Base-by-base conservation (phyloP, 2,888 invertebrate species). In the Ellobium chinense region DNA sequence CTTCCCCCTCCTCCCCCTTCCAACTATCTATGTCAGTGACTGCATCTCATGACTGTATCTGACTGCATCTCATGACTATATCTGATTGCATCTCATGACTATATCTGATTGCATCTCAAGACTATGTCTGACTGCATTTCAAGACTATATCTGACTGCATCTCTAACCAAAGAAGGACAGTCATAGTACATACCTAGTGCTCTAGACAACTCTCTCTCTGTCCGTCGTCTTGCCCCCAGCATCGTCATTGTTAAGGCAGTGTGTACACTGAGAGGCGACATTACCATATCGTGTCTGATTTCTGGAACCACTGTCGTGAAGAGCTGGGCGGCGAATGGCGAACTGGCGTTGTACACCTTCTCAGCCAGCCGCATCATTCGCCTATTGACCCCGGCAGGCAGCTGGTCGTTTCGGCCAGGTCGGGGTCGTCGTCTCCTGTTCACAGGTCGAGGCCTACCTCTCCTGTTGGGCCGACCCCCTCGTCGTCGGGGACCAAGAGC, bases 201-300 rank as follows among this genome's bases (percentile, higher is more conserved):
- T 80, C 27, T 58, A 56, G 56, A 27, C 83, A 83, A 78, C 70
- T 83, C 76, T 12, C 24, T 62, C 36, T 80, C 82, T n/a, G 83
- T 83, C 0, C 4, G 27, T 7, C 65, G 24, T 7, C 73, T 76
- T 0, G 83, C 83, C 14, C 83, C 83, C 56, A 83, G 27, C 46
- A 69, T 77, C 34, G 81, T 78, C 81, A 84, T 83, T 37, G 81
- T 73, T 63, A 84, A 62, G 18, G 84, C 83, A 1, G 77, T 73
- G 73, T 83, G 82, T 36, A 93, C 88, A 76, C 92, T 92, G 73
- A 90, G 83, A 3, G 93, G 93, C 2, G 93, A 93, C 60, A 92
- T 84, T 56, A 92, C 88, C 18, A 90, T 24, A 46, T 83, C 76
- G 27, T 46, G 24, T 34, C 21, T 34, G 18, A 60, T 27, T 27